phyloP scores from a whole-genome alignment of 2,888 invertebrate species.

The Watsonalla cultraria region DNA sequence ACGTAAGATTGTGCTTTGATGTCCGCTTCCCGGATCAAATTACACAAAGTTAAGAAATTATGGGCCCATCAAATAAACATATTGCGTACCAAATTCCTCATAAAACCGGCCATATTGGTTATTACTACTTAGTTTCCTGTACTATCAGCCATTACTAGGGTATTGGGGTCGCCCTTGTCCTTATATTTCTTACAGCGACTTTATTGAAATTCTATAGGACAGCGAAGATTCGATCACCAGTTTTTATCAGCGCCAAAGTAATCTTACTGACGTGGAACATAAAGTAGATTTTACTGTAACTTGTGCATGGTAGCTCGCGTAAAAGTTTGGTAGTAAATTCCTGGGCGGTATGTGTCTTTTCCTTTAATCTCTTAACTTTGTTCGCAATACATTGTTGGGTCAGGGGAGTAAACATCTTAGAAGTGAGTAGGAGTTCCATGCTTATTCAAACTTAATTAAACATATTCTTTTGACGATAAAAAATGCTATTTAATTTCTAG shows the following conservation, averaged over 20 bases:
- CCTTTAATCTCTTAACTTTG: slow-evolving; percentile 21
- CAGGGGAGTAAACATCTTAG: neutral
- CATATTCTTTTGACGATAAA: no score
- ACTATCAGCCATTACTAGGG: slow-evolving; percentile 40
- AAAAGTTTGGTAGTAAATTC: slow-evolving; percentile 12
- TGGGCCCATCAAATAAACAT: slow-evolving; percentile 59
- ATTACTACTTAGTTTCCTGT: slow-evolving; percentile 46
- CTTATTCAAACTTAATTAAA: no score
- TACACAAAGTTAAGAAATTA: slow-evolving; percentile 41
- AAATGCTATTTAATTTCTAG: no score
- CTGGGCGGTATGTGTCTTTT: slow-evolving; percentile 15
- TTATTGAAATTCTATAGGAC: slow-evolving; percentile 70
- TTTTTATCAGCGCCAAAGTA: slow-evolving; percentile 8
- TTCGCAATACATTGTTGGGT: slow-evolving; percentile 1
- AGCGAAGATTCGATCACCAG: slow-evolving; percentile 49
- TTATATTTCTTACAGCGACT: slow-evolving; percentile 59
- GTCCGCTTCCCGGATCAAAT: slow-evolving; percentile 18
- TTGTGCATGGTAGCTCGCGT: slow-evolving; percentile 3
- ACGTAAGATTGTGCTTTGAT: neutral
- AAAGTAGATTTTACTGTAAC: slow-evolving; percentile 16
- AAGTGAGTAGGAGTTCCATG: neutral
- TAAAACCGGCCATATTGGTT: slow-evolving; percentile 62
- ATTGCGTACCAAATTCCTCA: slow-evolving; percentile 58
- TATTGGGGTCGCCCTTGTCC: slow-evolving; percentile 32
- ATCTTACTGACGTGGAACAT: slow-evolving; percentile 7